Percentiles rank a stretch among this genome's conserved stretches.
These are phyloP conservation scores for Pampusana beccarii DNA, from an alignment of 2,113 vertebrate genomes.

Conservation along the genomic window DNA sequence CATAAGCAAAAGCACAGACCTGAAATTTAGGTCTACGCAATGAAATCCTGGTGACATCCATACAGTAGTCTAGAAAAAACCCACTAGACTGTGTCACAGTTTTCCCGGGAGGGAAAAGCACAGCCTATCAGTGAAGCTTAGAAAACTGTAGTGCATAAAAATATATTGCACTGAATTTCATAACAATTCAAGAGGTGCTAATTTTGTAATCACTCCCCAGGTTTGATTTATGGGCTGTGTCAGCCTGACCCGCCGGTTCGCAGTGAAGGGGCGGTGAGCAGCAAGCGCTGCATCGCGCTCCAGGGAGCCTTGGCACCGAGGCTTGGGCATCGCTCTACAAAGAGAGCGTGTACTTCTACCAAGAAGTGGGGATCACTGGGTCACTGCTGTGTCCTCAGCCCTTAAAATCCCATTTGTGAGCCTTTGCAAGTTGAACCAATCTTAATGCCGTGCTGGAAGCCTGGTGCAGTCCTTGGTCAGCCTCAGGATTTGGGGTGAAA, in stretches of 20 bases:
- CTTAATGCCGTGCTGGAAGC: background rate
- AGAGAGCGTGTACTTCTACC: background rate
- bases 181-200: background rate
- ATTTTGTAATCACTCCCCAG: background rate
- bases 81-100: fast-evolving
- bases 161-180: background rate
- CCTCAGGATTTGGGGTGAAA: background rate
- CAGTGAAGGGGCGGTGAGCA: background rate
- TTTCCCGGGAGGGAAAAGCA: background rate
- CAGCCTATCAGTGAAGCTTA: fast-evolving
- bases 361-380: background rate
- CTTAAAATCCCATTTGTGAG: background rate
- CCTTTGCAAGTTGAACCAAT: background rate
- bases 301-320: background rate
- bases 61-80: background rate
- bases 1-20: background rate
- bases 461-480: background rate
- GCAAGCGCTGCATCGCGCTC: fast-evolving
- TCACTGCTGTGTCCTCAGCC: background rate
- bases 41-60: background rate
- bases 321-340: background rate
- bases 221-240: background rate
- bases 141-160: background rate
- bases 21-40: background rate
- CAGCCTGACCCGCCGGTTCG: background rate